A percentile compares a stretch with the other conserved stretches of the same genome.
Evolutionary conservation across 2,888 invertebrate genomes (phyloP).

Genomic region (Synergus gifuensis): DNA sequence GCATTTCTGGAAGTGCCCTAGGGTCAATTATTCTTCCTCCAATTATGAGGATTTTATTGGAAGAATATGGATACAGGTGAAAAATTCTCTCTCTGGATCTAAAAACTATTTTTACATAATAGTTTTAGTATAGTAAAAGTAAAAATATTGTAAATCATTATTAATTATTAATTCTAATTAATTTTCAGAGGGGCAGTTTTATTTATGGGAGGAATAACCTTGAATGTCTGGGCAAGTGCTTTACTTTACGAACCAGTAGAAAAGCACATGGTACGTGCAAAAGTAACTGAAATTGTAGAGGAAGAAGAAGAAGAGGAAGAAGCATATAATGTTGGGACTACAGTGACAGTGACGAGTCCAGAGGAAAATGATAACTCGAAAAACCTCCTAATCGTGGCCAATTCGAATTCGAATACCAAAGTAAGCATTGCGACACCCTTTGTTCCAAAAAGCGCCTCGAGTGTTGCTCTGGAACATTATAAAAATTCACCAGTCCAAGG

Average conservation of each 20-base stretch:
- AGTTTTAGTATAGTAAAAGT: no score
- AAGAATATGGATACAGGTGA: slow-evolving; percentile 87
- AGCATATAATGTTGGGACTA: slow-evolving; percentile 69
- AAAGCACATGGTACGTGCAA: slow-evolving; percentile 83
- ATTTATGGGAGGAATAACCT: slow-evolving; percentile 88
- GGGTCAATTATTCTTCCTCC: slow-evolving; percentile 93
- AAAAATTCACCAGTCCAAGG: slow-evolving; percentile 74
- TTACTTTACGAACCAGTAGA: slow-evolving; percentile 91
- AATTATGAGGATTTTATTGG: slow-evolving; percentile 84
- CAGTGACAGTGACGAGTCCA: slow-evolving; percentile 63
- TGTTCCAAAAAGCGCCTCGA: slow-evolving; percentile 83
- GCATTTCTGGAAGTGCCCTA: slow-evolving; percentile 92
- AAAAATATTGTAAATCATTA: neutral
- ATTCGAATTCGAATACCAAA: slow-evolving; percentile 46
- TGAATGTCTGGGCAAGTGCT: slow-evolving; percentile 92
- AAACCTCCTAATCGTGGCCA: slow-evolving; percentile 46
- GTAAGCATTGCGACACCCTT: slow-evolving; percentile 63
- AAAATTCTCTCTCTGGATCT: neutral
- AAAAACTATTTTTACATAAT: no score
- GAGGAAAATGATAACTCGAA: slow-evolving; percentile 67
- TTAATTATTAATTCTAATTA: neutral
- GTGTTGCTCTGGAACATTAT: slow-evolving; percentile 83
- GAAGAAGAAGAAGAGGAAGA: slow-evolving; percentile 72
- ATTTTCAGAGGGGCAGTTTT: slow-evolving; percentile 86
- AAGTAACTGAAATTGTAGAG: slow-evolving; percentile 77